Evolutionary conservation across 2,797 vertebrate genomes (phyloP), one percentile per base, ranked within the genome.

Genomic region (Sparidentex hasta): DNA sequence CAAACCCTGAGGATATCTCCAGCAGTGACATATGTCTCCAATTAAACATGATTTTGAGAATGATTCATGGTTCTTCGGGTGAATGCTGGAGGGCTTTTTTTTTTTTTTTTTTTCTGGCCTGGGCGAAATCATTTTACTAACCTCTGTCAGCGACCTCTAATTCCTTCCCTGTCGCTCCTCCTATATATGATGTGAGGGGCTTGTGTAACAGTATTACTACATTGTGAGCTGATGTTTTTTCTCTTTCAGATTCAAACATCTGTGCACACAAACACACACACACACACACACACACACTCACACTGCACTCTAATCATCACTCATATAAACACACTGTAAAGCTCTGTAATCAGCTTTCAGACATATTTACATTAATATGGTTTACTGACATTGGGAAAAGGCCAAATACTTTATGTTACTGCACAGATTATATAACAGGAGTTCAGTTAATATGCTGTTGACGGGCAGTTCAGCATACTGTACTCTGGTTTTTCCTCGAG

Each of bases 21-120:
- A 46, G 64, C 2, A n/a, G 64, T 81, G 76, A 74, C 82, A 48
- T 44, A 50, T 72, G 78, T 84, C 62, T 85, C 78, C 69, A 65
- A 1, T 51, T 25, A 7, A 0, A 17, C 12, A 38, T 46, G 2
- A 23, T 56, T 66, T 64, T 50, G 12, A 4, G 8, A 29, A 46
- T 44, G 11, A 55, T 46, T 65, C 12, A 3, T 52, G 20, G 74
- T 55, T 73, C 44, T 75, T 47, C 38, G 23, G 27, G 55, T 75
- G 29, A 7, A 7, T 59, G 25, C 56, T 64, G 52, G n/a, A 47
- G 5, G 12, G 27, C 0, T 27, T 27, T 27, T 25, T 25, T 3
- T 27, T 27, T 27, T 25, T 25, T 25, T 29, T 27, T 77, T 55
- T 11, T 62, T 59, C n/a, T 62, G 47, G 5, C 70, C 62, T 52